Evolutionary conservation across 1,140 invertebrate species (phyloP), one percentile per base, ranked within the genome.

Genomic region (Stratiolaelaps scimitus): DNA sequence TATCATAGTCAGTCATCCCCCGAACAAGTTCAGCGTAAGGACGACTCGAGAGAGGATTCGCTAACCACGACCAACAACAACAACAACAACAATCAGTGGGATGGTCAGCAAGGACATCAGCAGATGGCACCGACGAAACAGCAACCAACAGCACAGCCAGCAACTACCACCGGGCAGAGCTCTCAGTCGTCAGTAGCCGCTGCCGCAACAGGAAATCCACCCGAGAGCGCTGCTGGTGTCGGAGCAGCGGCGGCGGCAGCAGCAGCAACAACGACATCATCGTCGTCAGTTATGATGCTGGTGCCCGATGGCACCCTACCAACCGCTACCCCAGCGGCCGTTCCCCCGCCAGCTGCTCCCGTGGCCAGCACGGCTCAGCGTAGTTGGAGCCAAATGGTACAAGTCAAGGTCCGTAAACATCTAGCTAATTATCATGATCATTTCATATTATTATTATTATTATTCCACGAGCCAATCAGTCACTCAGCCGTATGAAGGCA

Each of bases 141-240:
- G 56, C 65, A 23, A 46, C 53, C 34, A 53, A n/a, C n/a, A n/a
- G n/a, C n/a, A n/a, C 43, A 53, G 15, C 17, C 67, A n/a, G 64
- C 46, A 29, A 7, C 19, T 10, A 40, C 34, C 34, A 40, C 34
- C 7, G 43, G 43, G 7, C 45, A 48, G 13, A n/a, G 56, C 44
- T 66, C 47, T 47, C 69, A 56, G 23, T 65, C 72, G 71, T 67
- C 72, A 69, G 17, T 70, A 67, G 43, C 44, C 60, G 30, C 64
- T 70, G 64, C 66, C 1, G 67, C 66, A 20, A 48, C 66, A 1
- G 66, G 67, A 20, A 67, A 68, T 44, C 47, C 64, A 15, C 66
- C 67, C 43, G 68, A 70, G 67, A 43, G 46, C 60, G 28, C 65
- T 67, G 40, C 60, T 64, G 29, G 46, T 68, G 64, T 68, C 53